Evolutionary conservation across 2,888 invertebrate species (phyloP).

Genomic region (Microplitis manilae): DNA sequence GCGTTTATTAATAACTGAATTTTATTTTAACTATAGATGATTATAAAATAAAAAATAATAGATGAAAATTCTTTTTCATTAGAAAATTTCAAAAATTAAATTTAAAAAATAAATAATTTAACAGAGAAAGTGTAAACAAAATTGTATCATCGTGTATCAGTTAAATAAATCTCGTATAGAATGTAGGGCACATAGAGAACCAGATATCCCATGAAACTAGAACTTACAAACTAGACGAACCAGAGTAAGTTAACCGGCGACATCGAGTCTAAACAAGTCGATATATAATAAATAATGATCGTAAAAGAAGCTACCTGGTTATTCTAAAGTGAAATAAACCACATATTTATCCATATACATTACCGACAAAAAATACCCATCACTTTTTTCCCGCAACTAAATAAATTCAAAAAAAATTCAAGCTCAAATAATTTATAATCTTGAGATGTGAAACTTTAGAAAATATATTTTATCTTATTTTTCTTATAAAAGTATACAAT

Average conservation of each 20-base stretch:
- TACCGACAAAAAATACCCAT: background rate
- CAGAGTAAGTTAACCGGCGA: slow-evolving; percentile 34
- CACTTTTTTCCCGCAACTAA: background rate
- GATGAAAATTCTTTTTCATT: background rate
- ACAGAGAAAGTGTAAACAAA: slow-evolving; percentile 38
- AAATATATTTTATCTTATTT: background rate
- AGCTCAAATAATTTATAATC: background rate
- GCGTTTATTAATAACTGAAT: too few species aligned
- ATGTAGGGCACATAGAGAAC: slow-evolving; percentile 43
- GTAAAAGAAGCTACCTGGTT: slow-evolving; percentile 5
- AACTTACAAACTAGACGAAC: background rate
- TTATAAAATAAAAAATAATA: slow-evolving; percentile 10
- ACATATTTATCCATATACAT: background rate
- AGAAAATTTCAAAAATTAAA: background rate
- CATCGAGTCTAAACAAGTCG: slow-evolving; percentile 36
- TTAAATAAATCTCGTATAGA: slow-evolving; percentile 16
- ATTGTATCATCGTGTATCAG: background rate
- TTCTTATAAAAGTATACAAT: background rate
- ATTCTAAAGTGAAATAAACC: slow-evolving; percentile 10
- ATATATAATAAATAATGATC: background rate
- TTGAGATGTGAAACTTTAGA: background rate
- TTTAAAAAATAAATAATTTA: slow-evolving; percentile 3
- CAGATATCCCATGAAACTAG: background rate
- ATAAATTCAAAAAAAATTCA: background rate
- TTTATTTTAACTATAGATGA: background rate